phyloP scores from a whole-genome alignment of 1,140 invertebrate species.

The Lasaia peninsularis region DNA sequence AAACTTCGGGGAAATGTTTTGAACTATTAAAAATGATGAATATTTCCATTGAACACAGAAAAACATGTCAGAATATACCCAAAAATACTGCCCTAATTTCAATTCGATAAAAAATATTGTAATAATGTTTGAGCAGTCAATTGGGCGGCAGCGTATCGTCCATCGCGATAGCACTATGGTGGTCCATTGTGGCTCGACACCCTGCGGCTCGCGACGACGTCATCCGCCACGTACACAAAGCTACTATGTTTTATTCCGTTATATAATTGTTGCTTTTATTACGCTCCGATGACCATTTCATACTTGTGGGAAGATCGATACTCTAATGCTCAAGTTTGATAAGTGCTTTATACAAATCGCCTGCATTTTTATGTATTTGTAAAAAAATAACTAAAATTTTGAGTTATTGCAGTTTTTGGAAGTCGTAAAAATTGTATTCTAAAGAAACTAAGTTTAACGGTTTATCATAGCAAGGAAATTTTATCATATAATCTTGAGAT shows the following conservation, averaged over 20 bases:
- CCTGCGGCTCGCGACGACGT: conserved; percentile 45
- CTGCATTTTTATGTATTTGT: not conserved
- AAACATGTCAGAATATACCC: not conserved
- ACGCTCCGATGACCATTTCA: conserved; percentile 55
- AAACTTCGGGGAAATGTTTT: too few species aligned
- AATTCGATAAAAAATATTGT: conserved; percentile 72
- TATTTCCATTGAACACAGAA: not conserved
- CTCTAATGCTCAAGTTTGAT: not conserved
- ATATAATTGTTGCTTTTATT: conserved; percentile 63
- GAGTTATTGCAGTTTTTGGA: not conserved
- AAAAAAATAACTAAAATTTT: not conserved
- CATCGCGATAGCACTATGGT: conserved; percentile 71
- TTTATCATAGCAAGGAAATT: conserved; percentile 17
- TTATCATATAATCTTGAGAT: conserved; percentile 41
- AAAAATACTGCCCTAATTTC: conserved; percentile 31
- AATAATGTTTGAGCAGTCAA: conserved; percentile 74
- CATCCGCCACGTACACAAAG: conserved; percentile 44
- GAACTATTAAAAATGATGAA: too few species aligned
- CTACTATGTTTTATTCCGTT: conserved; percentile 58
- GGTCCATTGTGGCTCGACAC: conserved; percentile 65
- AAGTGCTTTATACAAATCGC: not conserved
- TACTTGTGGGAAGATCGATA: conserved; percentile 60
- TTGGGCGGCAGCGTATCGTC: conserved; percentile 71
- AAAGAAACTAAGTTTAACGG: conserved; percentile 15
- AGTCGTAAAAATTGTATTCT: conserved; percentile 28